phyloP scores from a whole-genome alignment of 2,888 invertebrate species.

The Cerastis leucographa region DNA sequence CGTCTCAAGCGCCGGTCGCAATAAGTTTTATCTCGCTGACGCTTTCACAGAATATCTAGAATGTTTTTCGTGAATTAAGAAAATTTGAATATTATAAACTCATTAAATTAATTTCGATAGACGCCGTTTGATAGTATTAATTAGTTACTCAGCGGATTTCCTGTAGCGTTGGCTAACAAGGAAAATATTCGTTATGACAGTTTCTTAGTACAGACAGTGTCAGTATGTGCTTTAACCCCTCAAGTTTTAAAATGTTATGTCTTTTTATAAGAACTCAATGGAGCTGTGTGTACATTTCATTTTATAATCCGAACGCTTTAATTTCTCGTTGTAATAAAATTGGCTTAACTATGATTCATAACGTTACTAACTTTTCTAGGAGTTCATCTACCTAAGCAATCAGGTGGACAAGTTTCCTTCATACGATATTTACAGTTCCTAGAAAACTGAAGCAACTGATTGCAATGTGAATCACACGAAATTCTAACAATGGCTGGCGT shows the following conservation, averaged over 20 bases:
- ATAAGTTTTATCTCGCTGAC: slow-evolving; percentile 42
- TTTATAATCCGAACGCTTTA: not conserved
- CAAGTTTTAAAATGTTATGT: no score
- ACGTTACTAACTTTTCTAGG: slow-evolving; percentile 17
- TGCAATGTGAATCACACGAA: slow-evolving; percentile 65
- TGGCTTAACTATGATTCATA: slow-evolving; percentile 35
- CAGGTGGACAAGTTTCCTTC: slow-evolving; percentile 45
- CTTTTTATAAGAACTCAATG: no score
- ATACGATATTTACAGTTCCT: slow-evolving; percentile 60
- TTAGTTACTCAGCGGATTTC: slow-evolving; percentile 21
- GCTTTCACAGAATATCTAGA: slow-evolving; percentile 21
- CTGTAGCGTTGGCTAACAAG: slow-evolving; percentile 2
- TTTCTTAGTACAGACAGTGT: no score
- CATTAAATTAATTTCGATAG: not conserved
- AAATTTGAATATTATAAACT: slow-evolving; percentile 2
- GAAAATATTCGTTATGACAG: slow-evolving; percentile 13
- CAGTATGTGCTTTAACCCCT: no score
- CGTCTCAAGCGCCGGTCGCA: slow-evolving; percentile 41
- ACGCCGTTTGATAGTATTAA: slow-evolving; percentile 4
- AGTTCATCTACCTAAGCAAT: slow-evolving; percentile 42
- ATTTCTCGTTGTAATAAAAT: not conserved
- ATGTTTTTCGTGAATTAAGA: not conserved
- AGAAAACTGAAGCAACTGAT: slow-evolving; percentile 65
- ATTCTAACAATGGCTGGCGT: slow-evolving; percentile 60
- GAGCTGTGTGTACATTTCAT: no score